Base-by-base conservation (phyloP, 2,113 vertebrate genomes). In the Anoplopoma fimbria region DNA sequence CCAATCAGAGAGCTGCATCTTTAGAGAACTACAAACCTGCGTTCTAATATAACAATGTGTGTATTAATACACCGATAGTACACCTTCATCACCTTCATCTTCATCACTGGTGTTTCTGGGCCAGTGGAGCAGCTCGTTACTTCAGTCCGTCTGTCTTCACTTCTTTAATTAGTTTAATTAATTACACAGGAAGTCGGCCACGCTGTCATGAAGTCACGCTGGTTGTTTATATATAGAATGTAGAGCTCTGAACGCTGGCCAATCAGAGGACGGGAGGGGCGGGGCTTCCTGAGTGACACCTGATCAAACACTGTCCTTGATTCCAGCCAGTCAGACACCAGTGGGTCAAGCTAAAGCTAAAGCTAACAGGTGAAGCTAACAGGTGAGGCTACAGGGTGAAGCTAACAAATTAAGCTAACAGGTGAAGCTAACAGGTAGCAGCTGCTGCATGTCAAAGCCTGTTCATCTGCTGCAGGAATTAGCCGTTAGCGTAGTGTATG, bases 111-210 rank as follows among this genome's bases (percentile, higher is more conserved):
- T n/a, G n/a, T n/a, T n/a, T n/a, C n/a, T 53, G 87, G 92, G 92
- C 79, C 87, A 92, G 27, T 83, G 71, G 84, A 91, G 82, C 89
- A 92, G 80, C 77, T 90, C 81, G 92, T 92, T 89, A 88, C 65
- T 38, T 60, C 33, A 5, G 58, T 71, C 82, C 78, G 29, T 57
- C 61, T 19, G 27, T 51, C 63, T 9, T 38, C 34, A 9, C 21
- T 14, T 19, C 62, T 61, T 53, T 90, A 88, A 91, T 93, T 88
- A 89, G 87, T 79, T 88, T 34, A 4, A 87, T 82, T 89, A 87
- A 91, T 90, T 85, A 86, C 58, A 86, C 64, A n/a, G 71, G 14
- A 93, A 92, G 62, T 88, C 77, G 92, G 92, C 7, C 85, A 75
- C 84, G 0, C 53, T 45, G 6, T 34, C 47, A 45, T 87, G 27